Conservation (phyloP, 2,113 vertebrate genomes). For the Ceratotherium simum region DNA sequence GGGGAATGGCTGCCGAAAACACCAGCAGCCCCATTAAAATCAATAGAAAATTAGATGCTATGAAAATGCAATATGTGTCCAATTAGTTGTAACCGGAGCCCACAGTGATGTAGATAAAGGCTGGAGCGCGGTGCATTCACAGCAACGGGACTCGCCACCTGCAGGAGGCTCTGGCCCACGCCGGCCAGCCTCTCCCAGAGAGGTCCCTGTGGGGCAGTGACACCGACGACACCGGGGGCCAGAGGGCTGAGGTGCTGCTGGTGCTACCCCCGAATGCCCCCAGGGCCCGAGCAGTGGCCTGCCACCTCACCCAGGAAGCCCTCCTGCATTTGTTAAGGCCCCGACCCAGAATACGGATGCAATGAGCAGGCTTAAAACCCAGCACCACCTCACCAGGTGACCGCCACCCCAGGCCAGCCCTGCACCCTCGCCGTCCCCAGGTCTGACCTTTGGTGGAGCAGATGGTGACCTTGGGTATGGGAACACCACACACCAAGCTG, state of each 20-base stretch:
- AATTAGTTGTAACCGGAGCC: conserved; percentile 88
- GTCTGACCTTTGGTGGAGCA: not conserved
- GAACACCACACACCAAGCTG: no score
- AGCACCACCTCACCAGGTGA: fast-evolving
- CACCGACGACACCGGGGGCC: fast-evolving
- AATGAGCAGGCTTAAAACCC: fast-evolving
- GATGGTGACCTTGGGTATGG: not conserved
- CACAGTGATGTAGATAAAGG: conserved; percentile 81
- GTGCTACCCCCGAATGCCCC: not conserved
- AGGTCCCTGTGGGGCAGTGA: not conserved
- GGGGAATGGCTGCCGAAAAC: conserved; percentile 78
- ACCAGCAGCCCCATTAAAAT: conserved; percentile 83
- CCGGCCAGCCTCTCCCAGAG: fast-evolving
- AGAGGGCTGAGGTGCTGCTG: not conserved
- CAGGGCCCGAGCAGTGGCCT: conserved; percentile 53
- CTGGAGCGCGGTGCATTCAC: conserved; percentile 22
- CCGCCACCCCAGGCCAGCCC: not conserved
- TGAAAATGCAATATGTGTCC: conserved; percentile 84
- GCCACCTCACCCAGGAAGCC: conserved; percentile 71
- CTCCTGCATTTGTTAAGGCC: conserved; percentile 60
- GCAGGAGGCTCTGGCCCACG: not conserved
- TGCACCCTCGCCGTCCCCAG: no score
- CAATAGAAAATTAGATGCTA: conserved; percentile 87
- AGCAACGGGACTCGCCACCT: not conserved
- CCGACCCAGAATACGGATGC: not conserved